Base-by-base conservation (phyloP, 2,888 invertebrate species). In the Bembecia ichneumoniformis region DNA sequence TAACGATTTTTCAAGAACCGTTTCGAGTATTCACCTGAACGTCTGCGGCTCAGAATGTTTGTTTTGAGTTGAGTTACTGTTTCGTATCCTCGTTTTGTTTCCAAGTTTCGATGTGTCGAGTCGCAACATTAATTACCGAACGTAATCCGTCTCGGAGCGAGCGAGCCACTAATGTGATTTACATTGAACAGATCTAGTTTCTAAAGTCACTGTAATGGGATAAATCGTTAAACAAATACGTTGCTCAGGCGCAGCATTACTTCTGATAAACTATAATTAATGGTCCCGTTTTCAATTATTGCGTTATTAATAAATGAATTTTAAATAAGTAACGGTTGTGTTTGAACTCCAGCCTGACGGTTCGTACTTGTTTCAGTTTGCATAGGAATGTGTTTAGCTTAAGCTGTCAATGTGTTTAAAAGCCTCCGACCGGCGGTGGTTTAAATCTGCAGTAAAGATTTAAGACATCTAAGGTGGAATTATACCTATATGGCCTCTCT, bases 221-320 rank as follows among this genome's bases (percentile, higher is more conserved):
- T 40, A 40, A 40, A 40, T 40, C 3, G 14, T 47, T 47, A 47
- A 16, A 45, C 35, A 10, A 35, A 60, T 56, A 57, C 54, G 55
- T 52, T 52, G 47, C 53, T 40, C 60, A 59, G 63, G 59, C 55
- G 58, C 58, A 56, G 63, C 55, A 48, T 40, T 55, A 61, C 55
- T 55, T 54, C 55, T 55, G 54, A 57, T 55, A 14, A 40, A 55
- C 40, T 57, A 58, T 58, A 61, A 63, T 52, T 63, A 63, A 63
- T 63, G 62, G 60, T 57, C 60, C 57, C 55, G 64, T 58, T 60
- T 40, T 60, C 51, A 63, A 62, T 58, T 60, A 60, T 62, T 52
- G 52, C 54, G 51, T 53, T 55, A 57, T 63, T 58, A 56, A 60
- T 63, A 63, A 58, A 60, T 63, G 63, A 54, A 60, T 60, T 57